A percentile compares a stretch with the other conserved stretches of the same genome.
Conservation (phyloP, 2,113 vertebrate genomes). For the Elephantulus edwardii region DNA sequence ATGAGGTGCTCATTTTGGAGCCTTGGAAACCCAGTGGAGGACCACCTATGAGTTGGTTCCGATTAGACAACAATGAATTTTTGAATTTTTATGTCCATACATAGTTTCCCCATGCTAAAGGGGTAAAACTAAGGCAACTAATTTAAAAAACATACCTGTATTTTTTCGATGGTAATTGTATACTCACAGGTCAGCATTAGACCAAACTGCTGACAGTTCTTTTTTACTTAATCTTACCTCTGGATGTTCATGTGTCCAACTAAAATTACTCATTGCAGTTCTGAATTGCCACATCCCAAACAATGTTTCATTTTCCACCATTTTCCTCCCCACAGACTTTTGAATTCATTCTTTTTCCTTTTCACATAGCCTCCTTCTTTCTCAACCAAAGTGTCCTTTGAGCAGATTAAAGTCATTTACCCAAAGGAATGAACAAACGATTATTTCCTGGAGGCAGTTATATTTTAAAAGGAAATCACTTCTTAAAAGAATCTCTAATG, state of each 20-base stretch:
- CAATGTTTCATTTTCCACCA: constrained; percentile 21
- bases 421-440: constrained; percentile 38
- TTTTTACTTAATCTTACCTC: neutral
- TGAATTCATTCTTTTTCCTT: neutral
- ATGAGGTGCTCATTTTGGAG: no score
- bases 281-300: neutral
- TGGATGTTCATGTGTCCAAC: neutral
- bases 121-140: neutral
- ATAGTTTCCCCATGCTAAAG: neutral
- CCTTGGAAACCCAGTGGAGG: no score
- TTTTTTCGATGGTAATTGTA: constrained; percentile 17
- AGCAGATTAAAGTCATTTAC: constrained; percentile 51
- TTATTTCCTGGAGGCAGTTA: neutral
- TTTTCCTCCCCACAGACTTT: constrained; percentile 26
- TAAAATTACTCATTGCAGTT: constrained; percentile 1
- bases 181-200: neutral
- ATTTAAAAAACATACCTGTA: constrained; percentile 19
- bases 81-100: no score
- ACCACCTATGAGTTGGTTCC: no score
- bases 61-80: no score
- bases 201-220: neutral
- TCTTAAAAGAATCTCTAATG: constrained; percentile 45
- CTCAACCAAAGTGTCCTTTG: constrained; percentile 19
- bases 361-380: neutral
- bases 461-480: constrained; percentile 51